Evolutionary conservation across 1,140 invertebrate genomes (phyloP).

Genomic region (Drosophila carrolli): DNA sequence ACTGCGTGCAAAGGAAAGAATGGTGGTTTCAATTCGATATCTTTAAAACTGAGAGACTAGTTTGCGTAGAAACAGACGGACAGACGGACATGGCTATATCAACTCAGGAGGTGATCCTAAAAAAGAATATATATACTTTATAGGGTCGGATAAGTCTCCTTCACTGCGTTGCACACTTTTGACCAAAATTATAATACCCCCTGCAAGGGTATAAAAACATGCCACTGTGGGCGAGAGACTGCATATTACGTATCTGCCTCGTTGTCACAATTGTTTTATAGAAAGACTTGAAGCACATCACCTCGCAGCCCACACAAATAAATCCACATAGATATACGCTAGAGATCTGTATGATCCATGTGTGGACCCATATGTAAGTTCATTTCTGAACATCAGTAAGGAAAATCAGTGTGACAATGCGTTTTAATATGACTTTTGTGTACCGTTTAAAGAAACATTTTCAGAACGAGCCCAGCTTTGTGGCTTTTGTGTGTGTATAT

Average conservation of each 20-base stretch:
- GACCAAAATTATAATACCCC: no score
- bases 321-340: slow-evolving; percentile 1
- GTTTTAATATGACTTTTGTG: slow-evolving; percentile 80
- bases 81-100: no score
- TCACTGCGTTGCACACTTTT: no score
- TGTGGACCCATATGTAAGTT: slow-evolving; percentile 47
- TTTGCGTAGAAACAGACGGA: no score
- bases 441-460: slow-evolving; percentile 71
- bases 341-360: slow-evolving; percentile 4
- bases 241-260: slow-evolving; percentile 63
- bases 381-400: slow-evolving; percentile 68
- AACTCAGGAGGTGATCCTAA: no score
- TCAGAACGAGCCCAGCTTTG: slow-evolving; percentile 37
- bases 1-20: no score
- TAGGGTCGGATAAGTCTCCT: no score
- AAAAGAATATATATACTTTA: no score
- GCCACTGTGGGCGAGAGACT: slow-evolving; percentile 3
- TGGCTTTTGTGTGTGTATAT: slow-evolving; percentile 25
- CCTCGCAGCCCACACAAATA: slow-evolving; percentile 11
- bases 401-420: slow-evolving; percentile 77
- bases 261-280: slow-evolving; percentile 56
- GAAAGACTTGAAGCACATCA: slow-evolving; percentile 17
- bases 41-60: no score
- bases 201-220: no score
- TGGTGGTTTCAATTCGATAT: no score